phyloP scores from a whole-genome alignment of 1,140 invertebrate species.

The Drosophila chauvacae region DNA sequence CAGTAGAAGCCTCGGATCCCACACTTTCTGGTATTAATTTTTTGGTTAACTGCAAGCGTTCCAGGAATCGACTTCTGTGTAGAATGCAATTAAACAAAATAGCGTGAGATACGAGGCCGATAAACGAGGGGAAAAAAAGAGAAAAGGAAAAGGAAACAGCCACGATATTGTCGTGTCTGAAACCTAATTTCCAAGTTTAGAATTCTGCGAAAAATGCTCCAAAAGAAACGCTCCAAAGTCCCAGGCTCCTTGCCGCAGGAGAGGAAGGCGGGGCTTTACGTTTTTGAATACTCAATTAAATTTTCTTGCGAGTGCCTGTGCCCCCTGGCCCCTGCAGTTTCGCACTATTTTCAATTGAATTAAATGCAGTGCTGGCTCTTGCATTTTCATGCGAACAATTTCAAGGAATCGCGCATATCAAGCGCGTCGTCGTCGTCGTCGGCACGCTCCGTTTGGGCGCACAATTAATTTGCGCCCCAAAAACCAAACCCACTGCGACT shows the following conservation, averaged over 20 bases:
- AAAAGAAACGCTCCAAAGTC: constrained; percentile 34
- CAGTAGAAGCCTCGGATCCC: constrained; percentile 17
- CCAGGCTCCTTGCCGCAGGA: not conserved
- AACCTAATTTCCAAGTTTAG: constrained; percentile 83
- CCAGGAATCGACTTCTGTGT: constrained; percentile 69
- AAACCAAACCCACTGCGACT: constrained; percentile 62
- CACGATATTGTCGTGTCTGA: constrained; percentile 61
- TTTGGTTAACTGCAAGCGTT: constrained; percentile 72
- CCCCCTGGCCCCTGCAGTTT: constrained; percentile 48
- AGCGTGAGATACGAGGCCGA: constrained; percentile 79
- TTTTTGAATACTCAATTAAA: constrained; percentile 84
- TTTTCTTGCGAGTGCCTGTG: constrained; percentile 54
- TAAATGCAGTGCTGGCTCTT: constrained; percentile 66
- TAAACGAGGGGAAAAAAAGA: constrained; percentile 32
- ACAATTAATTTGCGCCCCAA: constrained; percentile 84
- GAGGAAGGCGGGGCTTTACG: constrained; percentile 49
- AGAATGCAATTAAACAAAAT: constrained; percentile 82
- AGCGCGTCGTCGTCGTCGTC: constrained; percentile 82
- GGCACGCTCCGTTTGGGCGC: constrained; percentile 84
- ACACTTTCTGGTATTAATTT: constrained; percentile 64
- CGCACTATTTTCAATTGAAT: constrained; percentile 83
- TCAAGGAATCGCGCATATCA: constrained; percentile 85
- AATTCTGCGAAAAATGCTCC: constrained; percentile 74
- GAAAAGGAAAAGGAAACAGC: not conserved
- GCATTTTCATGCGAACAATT: constrained; percentile 84